These are phyloP conservation scores for Ricordea florida DNA, from an alignment of 92 coral and sea anemone genomes.

Conservation along the genomic window DNA sequence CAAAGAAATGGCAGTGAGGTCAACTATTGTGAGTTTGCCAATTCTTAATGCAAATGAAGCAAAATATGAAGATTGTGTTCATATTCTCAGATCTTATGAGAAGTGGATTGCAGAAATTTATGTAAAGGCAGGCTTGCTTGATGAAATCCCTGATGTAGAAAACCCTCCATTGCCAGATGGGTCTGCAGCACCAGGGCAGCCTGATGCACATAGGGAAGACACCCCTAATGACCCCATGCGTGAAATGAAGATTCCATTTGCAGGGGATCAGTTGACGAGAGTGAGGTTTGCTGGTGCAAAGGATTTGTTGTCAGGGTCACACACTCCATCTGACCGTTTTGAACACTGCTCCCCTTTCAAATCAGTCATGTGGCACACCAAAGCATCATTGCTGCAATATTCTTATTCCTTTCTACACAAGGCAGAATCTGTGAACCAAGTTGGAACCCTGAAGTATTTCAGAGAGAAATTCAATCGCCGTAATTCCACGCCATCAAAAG, in stretches of 20 bases:
- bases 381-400: slow-evolving; percentile 64
- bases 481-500: slow-evolving; percentile 79
- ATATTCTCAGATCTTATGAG: no score
- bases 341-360: slow-evolving; percentile 74
- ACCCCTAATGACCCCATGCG: slow-evolving; percentile 61
- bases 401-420: slow-evolving; percentile 75
- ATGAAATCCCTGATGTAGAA: no score
- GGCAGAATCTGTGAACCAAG: slow-evolving; percentile 70
- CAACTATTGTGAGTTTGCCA: no score
- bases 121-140: no score
- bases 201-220: no score
- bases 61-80: no score
- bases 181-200: no score
- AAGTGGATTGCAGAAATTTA: no score
- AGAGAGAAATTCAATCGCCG: slow-evolving; percentile 71
- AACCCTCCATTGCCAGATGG: no score
- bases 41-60: no score
- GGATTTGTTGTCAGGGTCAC: slow-evolving; percentile 63
- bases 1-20: no score
- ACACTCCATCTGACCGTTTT: slow-evolving; percentile 60
- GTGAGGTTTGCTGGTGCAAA: slow-evolving; percentile 74
- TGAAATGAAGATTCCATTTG: slow-evolving; percentile 71
- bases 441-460: slow-evolving; percentile 74
- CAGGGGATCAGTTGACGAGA: slow-evolving; percentile 61
- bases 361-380: slow-evolving; percentile 78